phyloP scores from a whole-genome alignment of 2,113 vertebrate species.

The Boulengeromyrus knoepffleri region DNA sequence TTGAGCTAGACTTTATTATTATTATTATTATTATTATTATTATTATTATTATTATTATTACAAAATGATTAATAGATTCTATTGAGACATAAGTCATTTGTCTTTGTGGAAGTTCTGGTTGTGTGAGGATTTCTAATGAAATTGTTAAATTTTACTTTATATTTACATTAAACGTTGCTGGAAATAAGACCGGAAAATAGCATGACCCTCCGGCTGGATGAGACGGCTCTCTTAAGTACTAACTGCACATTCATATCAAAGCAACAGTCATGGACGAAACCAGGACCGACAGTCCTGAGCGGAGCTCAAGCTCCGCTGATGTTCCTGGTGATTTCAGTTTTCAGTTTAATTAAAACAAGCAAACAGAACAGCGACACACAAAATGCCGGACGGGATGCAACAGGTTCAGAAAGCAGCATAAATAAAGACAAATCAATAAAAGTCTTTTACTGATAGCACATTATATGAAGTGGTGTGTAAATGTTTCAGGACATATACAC shows the following conservation, averaged over 20 bases:
- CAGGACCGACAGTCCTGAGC: background rate
- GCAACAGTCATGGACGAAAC: constrained; percentile 8
- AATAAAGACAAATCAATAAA: background rate
- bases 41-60: background rate
- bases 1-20: background rate
- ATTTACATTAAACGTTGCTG: background rate
- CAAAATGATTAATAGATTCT: background rate
- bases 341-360: constrained; percentile 33
- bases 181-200: background rate
- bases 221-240: background rate
- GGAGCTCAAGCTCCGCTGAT: constrained; percentile 15
- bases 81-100: background rate
- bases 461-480: background rate
- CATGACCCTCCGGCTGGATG: background rate
- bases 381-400: background rate
- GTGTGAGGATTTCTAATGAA: background rate
- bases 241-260: constrained; percentile 5
- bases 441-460: background rate
- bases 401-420: background rate
- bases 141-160: too few relatives aligned
- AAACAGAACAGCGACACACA: background rate
- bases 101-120: background rate
- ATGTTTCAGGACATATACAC: background rate
- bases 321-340: constrained; percentile 55
- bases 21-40: too few relatives aligned